Evolutionary conservation across 2,113 vertebrate species (phyloP), one percentile per base, ranked within the genome.

Genomic region (Eolophus roseicapilla): DNA sequence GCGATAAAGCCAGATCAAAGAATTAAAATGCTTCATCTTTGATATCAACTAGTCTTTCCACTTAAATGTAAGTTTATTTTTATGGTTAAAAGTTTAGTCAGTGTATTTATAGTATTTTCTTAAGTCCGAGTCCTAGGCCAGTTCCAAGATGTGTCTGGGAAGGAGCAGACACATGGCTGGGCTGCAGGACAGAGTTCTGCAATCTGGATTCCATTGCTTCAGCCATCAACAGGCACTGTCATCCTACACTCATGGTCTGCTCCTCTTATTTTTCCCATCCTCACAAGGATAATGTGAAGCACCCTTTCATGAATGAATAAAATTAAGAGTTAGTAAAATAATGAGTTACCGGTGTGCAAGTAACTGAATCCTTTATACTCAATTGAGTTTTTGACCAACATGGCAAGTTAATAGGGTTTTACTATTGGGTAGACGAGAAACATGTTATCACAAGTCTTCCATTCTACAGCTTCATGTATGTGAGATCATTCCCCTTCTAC

Each of bases 121-220:
- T 65, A 65, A 73, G 77, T 35, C 24, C 44, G 43, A 86, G 46
- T 37, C 47, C 37, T n/a, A 44, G 23, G 28, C 21, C 11, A 53
- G 31, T 92, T 91, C 15, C 47, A 83, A 37, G 74, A 71, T 24
- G 21, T 6, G 3, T n/a, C 28, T 82, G 65, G 27, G 39, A 49
- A 81, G 31, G 4, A 71, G 33, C 11, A 82, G 50, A 74, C 11
- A 37, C 18, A 25, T 0, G 4, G 39, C 14, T 0, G 2, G 50
- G 29, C 41, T 70, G 21, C 43, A 71, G n/a, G 50, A 88, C 7
- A 16, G 43, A 57, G 28, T 53, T 67, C 46, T 13, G 1, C 0
- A 0, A 82, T 27, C 13, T 47, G 71, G 18, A 63, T 17, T 69
- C 52, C 37, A 49, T 3, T 5, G 4, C 41, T 43, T 86, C 64